Evolutionary conservation across 2,797 vertebrate genomes (phyloP).

Genomic region (Alauda arvensis): DNA sequence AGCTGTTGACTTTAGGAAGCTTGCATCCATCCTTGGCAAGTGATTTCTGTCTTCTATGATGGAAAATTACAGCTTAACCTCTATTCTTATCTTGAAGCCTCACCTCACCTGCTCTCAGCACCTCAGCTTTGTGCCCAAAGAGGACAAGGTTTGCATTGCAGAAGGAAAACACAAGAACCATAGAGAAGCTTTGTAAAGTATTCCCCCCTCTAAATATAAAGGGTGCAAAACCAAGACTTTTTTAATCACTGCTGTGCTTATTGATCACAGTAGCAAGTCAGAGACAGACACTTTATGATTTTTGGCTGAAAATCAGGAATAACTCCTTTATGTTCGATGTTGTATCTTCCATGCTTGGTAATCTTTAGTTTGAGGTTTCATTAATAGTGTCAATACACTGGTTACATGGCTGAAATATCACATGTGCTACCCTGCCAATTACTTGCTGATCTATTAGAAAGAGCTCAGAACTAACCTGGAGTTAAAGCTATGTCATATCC

Average conservation of each 20-base stretch:
- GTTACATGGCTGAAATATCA: not conserved
- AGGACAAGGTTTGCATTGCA: not conserved
- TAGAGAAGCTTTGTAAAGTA: not conserved
- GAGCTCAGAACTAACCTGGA: not conserved
- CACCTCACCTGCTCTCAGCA: not conserved
- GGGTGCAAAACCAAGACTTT: not conserved
- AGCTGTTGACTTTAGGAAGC: not conserved
- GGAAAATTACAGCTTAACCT: not conserved
- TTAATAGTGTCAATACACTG: not conserved
- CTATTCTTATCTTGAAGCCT: not conserved
- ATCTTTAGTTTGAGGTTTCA: not conserved
- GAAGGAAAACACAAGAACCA: not conserved
- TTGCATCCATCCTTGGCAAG: not conserved
- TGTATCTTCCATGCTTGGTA: not conserved
- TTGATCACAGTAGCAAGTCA: not conserved
- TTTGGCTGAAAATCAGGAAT: not conserved
- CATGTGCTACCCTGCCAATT: not conserved
- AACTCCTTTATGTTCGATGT: not conserved
- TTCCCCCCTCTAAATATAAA: not conserved
- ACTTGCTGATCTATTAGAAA: not conserved
- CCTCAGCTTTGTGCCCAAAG: not conserved
- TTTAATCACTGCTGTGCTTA: not conserved
- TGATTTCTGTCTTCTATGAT: not conserved
- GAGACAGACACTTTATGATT: not conserved
- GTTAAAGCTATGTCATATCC: not conserved